phyloP scores from a whole-genome alignment of 2,797 vertebrate genomes.

The Pygocentrus nattereri region DNA sequence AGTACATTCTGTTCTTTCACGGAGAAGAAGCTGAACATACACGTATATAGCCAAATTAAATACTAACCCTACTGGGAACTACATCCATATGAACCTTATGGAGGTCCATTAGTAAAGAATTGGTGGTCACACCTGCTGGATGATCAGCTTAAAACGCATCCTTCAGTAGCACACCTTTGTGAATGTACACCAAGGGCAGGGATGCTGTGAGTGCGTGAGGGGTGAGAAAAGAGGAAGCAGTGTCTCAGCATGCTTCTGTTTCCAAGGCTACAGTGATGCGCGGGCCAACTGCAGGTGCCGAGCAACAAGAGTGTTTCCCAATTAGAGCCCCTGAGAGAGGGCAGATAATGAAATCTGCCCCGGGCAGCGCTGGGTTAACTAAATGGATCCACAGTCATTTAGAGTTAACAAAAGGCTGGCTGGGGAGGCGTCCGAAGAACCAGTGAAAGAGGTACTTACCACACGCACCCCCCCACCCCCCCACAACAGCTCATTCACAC shows the following conservation, averaged over 20 bases:
- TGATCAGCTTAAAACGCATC: background rate
- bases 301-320: constrained; percentile 75
- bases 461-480: constrained; percentile 30
- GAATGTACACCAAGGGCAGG: constrained; percentile 4
- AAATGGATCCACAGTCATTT: constrained; percentile 75
- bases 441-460: constrained; percentile 22
- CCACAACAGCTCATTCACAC: constrained; percentile 39
- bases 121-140: constrained; percentile 14
- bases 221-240: constrained; percentile 43
- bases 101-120: background rate
- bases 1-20: no score
- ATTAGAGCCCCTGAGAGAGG: constrained; percentile 78
- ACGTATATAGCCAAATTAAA: background rate
- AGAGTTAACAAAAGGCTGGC: constrained; percentile 68
- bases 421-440: constrained; percentile 54
- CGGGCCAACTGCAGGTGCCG: constrained; percentile 77
- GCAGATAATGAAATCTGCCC: constrained; percentile 76
- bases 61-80: background rate
- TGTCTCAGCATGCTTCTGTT: constrained; percentile 73
- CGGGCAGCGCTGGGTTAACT: constrained; percentile 74
- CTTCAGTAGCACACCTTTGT: background rate
- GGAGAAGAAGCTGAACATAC: background rate
- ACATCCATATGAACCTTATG: background rate
- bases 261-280: constrained; percentile 79
- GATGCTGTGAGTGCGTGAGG: constrained; percentile 26